Percentiles rank a stretch among this genome's conserved stretches.
Conservation (phyloP, 2,888 invertebrate genomes). For the Clepsis dumicolana region DNA sequence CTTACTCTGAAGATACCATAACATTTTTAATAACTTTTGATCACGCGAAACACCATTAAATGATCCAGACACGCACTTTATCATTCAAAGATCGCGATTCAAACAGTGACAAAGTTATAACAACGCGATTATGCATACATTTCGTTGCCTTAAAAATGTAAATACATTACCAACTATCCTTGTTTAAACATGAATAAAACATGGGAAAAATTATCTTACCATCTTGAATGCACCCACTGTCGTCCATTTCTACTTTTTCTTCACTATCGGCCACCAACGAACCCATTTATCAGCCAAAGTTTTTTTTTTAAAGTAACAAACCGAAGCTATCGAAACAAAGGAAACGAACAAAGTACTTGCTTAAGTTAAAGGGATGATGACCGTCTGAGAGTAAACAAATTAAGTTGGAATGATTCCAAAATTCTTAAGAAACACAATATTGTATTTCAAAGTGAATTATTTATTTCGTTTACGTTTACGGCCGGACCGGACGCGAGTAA, state of each 20-base stretch:
- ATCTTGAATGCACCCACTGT: conserved; percentile 59
- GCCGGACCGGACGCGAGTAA: not conserved
- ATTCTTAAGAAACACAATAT: conserved; percentile 40
- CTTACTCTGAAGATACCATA: not conserved
- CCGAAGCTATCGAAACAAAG: conserved; percentile 43
- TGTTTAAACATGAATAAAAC: conserved; percentile 6
- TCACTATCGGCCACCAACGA: conserved; percentile 57
- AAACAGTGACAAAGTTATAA: not conserved
- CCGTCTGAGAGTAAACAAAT: conserved; percentile 58
- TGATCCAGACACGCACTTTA: not conserved
- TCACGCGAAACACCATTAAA: not conserved
- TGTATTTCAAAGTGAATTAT: conserved; percentile 1
- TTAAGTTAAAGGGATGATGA: conserved; percentile 54
- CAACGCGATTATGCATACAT: not conserved
- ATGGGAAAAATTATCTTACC: conserved; percentile 8
- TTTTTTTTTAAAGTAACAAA: conserved; percentile 3
- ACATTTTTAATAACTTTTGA: not conserved
- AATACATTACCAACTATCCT: conserved; percentile 11
- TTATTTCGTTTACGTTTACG: conserved; percentile 10
- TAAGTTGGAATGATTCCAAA: conserved; percentile 68
- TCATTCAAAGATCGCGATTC: not conserved
- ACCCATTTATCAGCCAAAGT: conserved; percentile 59
- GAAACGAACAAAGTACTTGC: conserved; percentile 59
- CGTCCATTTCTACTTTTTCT: conserved; percentile 61
- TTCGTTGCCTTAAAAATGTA: conserved; percentile 10